A percentile compares a stretch with the other conserved stretches of the same genome.
phyloP scores from a whole-genome alignment of 2,888 invertebrate genomes.

The Eremobia ochroleuca region DNA sequence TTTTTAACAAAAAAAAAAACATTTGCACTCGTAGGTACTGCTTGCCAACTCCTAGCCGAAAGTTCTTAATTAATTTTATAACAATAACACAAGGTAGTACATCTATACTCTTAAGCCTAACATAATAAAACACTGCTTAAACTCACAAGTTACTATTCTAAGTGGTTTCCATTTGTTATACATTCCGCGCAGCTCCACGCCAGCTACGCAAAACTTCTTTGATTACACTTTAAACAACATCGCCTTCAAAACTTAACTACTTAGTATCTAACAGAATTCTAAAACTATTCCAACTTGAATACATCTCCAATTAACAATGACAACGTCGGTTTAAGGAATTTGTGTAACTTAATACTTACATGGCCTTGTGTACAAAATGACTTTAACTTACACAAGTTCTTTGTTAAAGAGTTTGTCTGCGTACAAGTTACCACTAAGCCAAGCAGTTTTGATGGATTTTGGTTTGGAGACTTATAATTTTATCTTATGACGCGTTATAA shows the following conservation, averaged over 20 bases:
- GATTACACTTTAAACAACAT: conserved; percentile 61
- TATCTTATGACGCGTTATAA: neutral
- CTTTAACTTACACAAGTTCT: conserved; percentile 12
- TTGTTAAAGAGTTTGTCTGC: conserved; percentile 10
- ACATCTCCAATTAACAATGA: conserved; percentile 61
- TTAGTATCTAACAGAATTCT: conserved; percentile 56
- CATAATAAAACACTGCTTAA: conserved; percentile 34
- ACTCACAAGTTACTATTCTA: conserved; percentile 34
- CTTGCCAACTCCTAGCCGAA: neutral
- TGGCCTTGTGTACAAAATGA: conserved; percentile 9
- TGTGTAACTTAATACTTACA: conserved; percentile 40
- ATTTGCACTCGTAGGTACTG: no score
- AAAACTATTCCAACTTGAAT: conserved; percentile 59
- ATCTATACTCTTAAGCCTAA: neutral
- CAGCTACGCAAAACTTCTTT: conserved; percentile 48
- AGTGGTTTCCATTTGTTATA: conserved; percentile 54
- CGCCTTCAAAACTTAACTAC: conserved; percentile 51
- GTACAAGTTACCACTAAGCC: neutral
- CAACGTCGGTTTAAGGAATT: conserved; percentile 51
- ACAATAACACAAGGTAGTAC: neutral
- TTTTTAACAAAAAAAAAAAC: no score
- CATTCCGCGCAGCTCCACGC: conserved; percentile 34
- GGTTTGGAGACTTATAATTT: neutral
- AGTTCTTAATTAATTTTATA: neutral
- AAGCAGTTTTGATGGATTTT: neutral